phyloP scores from a whole-genome alignment of 2,888 invertebrate genomes.

The Cephus runcator region DNA sequence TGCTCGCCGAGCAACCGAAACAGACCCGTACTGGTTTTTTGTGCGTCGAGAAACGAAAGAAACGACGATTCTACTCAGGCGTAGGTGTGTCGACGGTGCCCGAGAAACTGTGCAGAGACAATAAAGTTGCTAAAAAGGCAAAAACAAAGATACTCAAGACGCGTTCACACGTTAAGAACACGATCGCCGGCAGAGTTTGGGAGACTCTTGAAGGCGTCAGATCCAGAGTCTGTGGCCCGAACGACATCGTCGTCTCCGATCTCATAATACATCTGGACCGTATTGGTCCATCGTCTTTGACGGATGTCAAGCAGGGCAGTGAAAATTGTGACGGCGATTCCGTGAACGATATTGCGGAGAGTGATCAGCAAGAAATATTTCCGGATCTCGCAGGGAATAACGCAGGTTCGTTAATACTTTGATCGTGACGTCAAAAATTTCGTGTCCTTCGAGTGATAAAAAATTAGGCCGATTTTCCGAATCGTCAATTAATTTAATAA shows the following conservation, averaged over 20 bases:
- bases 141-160: constrained; percentile 38
- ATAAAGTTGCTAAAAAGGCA: constrained; percentile 44
- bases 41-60: not conserved
- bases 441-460: not conserved
- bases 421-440: not conserved
- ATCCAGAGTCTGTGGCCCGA: constrained; percentile 31
- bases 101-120: constrained; percentile 41
- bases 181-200: constrained; percentile 54
- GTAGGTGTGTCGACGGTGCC: constrained; percentile 32
- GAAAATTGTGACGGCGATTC: not conserved
- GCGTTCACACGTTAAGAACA: constrained; percentile 33
- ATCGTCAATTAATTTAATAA: not conserved
- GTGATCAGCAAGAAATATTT: not conserved
- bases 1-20: not conserved
- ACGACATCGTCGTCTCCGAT: constrained; percentile 37
- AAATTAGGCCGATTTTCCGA: not conserved
- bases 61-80: not conserved
- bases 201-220: constrained; percentile 49
- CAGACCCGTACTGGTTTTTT: not conserved
- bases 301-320: not conserved
- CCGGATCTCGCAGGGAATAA: not conserved
- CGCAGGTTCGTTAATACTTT: not conserved
- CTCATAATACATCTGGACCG: constrained; percentile 34
- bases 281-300: constrained; percentile 9
- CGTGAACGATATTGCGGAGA: not conserved